Percentiles rank a stretch among this genome's conserved stretches.
These are phyloP conservation scores for Epizoanthus ramosus DNA, from an alignment of 92 coral and sea anemone species.

Conservation along the genomic window DNA sequence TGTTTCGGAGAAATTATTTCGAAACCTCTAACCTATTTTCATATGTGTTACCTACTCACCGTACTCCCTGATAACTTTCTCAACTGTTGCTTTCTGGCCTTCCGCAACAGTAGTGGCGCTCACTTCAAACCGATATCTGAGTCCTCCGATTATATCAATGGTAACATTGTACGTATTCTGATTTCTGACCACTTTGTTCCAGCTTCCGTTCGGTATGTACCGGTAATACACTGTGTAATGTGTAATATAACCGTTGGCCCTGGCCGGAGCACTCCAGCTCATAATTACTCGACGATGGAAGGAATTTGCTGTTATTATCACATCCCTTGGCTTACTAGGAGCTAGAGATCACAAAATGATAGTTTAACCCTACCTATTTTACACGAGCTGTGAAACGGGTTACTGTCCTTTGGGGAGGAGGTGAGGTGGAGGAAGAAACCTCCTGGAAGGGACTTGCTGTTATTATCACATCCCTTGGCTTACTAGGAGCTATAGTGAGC, in stretches of 20 bases:
- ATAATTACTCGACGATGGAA: not conserved
- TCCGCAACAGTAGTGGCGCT: not conserved
- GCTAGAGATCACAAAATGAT: not conserved
- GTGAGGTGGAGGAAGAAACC: too few relatives aligned
- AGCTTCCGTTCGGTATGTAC: not conserved
- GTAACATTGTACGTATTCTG: not conserved
- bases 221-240: slow-evolving; percentile 8
- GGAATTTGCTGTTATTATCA: not conserved
- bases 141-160: not conserved
- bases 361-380: too few relatives aligned
- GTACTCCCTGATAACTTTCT: not conserved
- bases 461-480: not conserved
- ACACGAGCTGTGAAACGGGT: too few relatives aligned
- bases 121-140: not conserved
- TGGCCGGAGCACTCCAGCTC: not conserved
- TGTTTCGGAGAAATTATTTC: too few relatives aligned
- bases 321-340: not conserved
- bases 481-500: not conserved
- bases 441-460: not conserved
- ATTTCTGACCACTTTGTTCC: not conserved
- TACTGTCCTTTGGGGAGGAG: too few relatives aligned
- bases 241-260: not conserved
- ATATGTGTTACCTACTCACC: not conserved
- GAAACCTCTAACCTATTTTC: too few relatives aligned
- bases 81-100: not conserved